Percentiles rank a stretch among this genome's conserved stretches.
Evolutionary conservation across 2,797 vertebrate genomes (phyloP).

Genomic region (Champsocephalus esox): DNA sequence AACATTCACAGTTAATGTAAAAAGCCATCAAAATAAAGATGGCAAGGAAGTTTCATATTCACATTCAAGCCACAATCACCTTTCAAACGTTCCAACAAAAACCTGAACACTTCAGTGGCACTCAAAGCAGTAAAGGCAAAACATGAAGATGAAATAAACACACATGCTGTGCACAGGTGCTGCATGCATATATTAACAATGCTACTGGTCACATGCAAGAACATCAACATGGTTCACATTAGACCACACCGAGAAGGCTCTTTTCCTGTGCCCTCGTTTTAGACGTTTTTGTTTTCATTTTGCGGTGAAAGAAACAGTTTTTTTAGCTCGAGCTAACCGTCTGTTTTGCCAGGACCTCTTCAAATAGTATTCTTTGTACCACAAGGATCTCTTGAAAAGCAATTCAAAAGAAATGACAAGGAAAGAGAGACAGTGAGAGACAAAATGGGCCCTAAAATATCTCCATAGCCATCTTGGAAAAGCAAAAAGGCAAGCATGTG

Average conservation of each 20-base stretch:
- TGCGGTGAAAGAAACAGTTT: conserved; percentile 57
- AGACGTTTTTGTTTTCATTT: conserved; percentile 67
- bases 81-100: conserved; percentile 25
- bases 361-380: conserved; percentile 71
- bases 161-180: conserved; percentile 26
- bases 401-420: conserved; percentile 74
- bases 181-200: neutral
- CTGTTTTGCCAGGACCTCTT: conserved; percentile 67
- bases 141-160: conserved; percentile 21
- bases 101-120: conserved; percentile 11
- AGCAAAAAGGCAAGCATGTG: conserved; percentile 62
- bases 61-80: conserved; percentile 20
- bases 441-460: conserved; percentile 70
- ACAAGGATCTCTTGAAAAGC: conserved; percentile 78
- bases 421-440: conserved; percentile 65
- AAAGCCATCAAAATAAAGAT: neutral
- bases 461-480: conserved; percentile 66
- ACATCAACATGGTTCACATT: conserved; percentile 35
- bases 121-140: conserved; percentile 26
- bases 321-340: conserved; percentile 51
- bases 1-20: conserved; percentile 12
- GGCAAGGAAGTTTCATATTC: conserved; percentile 11
- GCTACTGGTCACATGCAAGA: conserved; percentile 12
- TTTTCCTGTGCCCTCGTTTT: conserved; percentile 61
- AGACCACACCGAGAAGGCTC: conserved; percentile 50